These are phyloP conservation scores for Actenoides hombroni DNA, from an alignment of 2,113 vertebrate genomes.

Conservation along the genomic window DNA sequence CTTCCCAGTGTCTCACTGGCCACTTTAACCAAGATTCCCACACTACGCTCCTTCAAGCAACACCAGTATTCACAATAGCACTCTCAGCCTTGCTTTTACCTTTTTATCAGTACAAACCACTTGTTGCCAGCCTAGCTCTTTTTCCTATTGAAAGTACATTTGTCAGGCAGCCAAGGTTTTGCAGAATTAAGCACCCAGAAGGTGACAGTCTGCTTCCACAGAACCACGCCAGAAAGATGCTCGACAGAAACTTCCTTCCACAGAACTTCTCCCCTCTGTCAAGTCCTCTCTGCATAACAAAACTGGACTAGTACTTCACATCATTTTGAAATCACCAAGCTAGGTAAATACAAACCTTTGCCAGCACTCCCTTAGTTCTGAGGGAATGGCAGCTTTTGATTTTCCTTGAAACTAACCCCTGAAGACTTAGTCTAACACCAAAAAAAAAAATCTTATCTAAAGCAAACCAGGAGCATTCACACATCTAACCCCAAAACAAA, in stretches of 20 bases:
- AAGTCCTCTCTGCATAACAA: neutral
- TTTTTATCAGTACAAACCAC: conserved; percentile 22
- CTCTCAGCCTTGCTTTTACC: neutral
- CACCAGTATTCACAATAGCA: neutral
- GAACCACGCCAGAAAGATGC: neutral
- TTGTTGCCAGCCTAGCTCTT: neutral
- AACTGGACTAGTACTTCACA: neutral
- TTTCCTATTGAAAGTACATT: neutral
- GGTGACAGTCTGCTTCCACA: neutral
- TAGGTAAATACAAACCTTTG: neutral
- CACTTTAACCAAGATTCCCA: neutral
- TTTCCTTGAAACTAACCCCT: neutral
- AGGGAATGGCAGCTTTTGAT: neutral
- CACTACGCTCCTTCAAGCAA: neutral
- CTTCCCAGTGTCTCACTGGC: neutral
- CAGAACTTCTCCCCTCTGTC: neutral
- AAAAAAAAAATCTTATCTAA: neutral
- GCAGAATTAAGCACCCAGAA: neutral
- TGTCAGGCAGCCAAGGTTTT: conserved; percentile 38
- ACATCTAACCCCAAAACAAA: neutral
- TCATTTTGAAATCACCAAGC: neutral
- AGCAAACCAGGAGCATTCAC: neutral
- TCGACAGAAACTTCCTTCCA: neutral
- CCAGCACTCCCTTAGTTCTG: neutral
- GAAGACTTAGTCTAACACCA: neutral